Conservation (phyloP, 2,888 invertebrate species). For the Hypercompe scribonia region DNA sequence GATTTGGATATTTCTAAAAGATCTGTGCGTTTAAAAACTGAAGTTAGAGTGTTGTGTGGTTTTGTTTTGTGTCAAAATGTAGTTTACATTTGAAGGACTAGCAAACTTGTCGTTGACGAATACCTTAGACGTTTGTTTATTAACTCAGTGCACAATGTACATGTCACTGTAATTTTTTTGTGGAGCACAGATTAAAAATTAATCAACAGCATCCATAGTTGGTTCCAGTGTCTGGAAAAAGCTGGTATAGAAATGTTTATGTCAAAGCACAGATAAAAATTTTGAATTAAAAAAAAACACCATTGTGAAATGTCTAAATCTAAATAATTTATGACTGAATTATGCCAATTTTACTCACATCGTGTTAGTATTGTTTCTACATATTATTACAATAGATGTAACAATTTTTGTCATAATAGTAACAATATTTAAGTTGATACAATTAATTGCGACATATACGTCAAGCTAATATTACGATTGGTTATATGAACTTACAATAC, state of each 20-base stretch:
- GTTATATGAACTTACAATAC: slow-evolving; percentile 35
- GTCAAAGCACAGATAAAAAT: slow-evolving; percentile 49
- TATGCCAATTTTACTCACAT: slow-evolving; percentile 49
- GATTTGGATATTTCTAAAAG: slow-evolving; percentile 72
- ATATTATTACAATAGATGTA: slow-evolving; percentile 36
- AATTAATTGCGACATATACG: slow-evolving; percentile 12
- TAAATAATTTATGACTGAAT: slow-evolving; percentile 43
- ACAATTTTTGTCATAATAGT: slow-evolving; percentile 37
- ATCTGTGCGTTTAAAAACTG: slow-evolving; percentile 33
- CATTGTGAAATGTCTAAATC: slow-evolving; percentile 32
- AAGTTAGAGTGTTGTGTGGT: slow-evolving; percentile 21
- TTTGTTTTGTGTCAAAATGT: slow-evolving; percentile 22
- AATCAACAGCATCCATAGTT: not conserved
- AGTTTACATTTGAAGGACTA: not conserved
- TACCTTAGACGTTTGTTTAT: not conserved
- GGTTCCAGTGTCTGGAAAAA: slow-evolving; percentile 8
- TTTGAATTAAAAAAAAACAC: slow-evolving; percentile 30
- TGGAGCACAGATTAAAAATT: not conserved
- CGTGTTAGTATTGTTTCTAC: slow-evolving; percentile 43
- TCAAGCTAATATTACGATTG: slow-evolving; percentile 17
- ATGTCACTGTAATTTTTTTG: slow-evolving; percentile 17
- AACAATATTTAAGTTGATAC: slow-evolving; percentile 27
- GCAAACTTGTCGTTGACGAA: slow-evolving; percentile 1
- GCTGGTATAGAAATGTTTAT: slow-evolving; percentile 11
- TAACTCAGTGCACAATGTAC: not conserved